These are phyloP conservation scores for Aphelinus atriplicis DNA, from an alignment of 1,140 invertebrate species.

Conservation along the genomic window DNA sequence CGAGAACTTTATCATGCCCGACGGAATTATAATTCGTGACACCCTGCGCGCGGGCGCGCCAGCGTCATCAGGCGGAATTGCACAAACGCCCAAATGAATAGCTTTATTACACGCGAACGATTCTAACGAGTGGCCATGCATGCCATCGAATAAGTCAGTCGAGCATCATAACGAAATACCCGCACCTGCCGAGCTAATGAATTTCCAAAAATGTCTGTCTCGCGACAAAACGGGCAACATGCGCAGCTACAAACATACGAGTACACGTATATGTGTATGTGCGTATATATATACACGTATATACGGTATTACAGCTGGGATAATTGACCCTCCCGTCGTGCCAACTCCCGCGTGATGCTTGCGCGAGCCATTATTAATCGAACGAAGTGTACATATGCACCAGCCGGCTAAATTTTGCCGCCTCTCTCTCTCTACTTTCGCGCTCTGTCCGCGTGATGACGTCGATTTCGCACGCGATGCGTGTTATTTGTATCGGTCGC, in stretches of 20 bases:
- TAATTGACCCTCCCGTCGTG: conserved; percentile 35
- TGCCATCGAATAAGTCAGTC: neutral
- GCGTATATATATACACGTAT: neutral
- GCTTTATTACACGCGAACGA: conserved; percentile 18
- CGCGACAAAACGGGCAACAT: too few relatives aligned
- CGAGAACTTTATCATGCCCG: too few relatives aligned
- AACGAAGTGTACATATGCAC: neutral
- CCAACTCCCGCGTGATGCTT: conserved; percentile 17
- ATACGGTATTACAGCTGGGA: conserved; percentile 8
- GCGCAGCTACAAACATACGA: too few relatives aligned
- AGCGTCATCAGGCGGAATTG: neutral
- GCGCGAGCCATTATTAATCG: conserved; percentile 26
- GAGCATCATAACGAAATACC: too few relatives aligned
- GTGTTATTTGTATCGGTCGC: neutral
- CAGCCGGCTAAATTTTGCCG: neutral
- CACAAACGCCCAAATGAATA: neutral
- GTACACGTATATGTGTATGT: neutral
- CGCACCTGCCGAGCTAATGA: neutral
- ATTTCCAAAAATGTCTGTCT: conserved; percentile 17
- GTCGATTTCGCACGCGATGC: neutral
- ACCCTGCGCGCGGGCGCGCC: too few relatives aligned
- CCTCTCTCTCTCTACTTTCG: neutral
- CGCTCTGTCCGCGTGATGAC: neutral
- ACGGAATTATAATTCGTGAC: too few relatives aligned
- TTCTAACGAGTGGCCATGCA: neutral